Conservation (phyloP, 2,888 invertebrate genomes). For the Sturmia bella region DNA sequence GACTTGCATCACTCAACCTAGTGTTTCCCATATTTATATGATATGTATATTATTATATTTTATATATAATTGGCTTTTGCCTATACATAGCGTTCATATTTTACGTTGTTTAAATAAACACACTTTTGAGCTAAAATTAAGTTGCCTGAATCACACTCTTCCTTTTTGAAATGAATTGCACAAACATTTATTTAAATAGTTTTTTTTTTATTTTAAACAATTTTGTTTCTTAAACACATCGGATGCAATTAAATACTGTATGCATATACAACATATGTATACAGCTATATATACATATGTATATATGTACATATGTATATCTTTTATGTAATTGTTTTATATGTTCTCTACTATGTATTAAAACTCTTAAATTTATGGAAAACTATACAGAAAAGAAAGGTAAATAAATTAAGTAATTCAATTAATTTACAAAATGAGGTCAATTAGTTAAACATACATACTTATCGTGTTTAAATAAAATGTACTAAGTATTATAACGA, state of each 20-base stretch:
- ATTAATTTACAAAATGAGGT: constrained; percentile 41
- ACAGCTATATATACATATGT: constrained; percentile 12
- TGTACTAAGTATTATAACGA: not conserved
- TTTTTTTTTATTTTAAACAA: constrained; percentile 58
- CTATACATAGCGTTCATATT: too few species aligned
- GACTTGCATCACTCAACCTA: too few species aligned
- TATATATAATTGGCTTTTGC: too few species aligned
- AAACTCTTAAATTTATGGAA: constrained; percentile 46
- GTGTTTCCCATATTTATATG: too few species aligned
- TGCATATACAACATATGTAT: constrained; percentile 4
- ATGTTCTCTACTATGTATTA: constrained; percentile 11
- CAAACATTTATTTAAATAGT: constrained; percentile 26
- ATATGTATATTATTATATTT: too few species aligned
- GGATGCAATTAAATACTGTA: constrained; percentile 48
- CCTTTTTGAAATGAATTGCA: not conserved
- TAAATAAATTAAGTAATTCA: not conserved
- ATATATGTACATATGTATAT: constrained; percentile 21
- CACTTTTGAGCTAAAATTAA: too few species aligned
- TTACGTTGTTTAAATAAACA: too few species aligned
- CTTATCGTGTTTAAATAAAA: not conserved
- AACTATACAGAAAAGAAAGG: constrained; percentile 17
- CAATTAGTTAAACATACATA: constrained; percentile 4
- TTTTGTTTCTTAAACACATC: constrained; percentile 54
- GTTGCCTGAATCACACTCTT: too few species aligned
- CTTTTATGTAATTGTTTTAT: constrained; percentile 23